Evolutionary conservation across 2,888 invertebrate genomes (phyloP), one percentile per base, ranked within the genome.

Genomic region (Drosophila setosimentum): DNA sequence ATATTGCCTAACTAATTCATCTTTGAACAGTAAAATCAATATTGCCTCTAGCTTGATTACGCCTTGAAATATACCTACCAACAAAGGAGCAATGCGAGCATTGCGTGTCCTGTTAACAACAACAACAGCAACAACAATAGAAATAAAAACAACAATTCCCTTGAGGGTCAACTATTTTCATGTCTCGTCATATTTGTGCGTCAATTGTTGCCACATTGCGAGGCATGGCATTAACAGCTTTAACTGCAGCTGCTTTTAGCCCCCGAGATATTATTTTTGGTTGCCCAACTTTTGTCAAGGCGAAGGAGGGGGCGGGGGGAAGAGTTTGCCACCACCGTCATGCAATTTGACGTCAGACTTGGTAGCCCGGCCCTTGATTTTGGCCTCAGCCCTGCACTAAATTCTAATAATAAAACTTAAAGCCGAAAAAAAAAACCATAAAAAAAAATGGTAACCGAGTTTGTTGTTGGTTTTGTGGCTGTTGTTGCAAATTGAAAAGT

Each of bases 321-420:
- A 7, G 27, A 13, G 35, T n/a, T 2, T 11, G 24, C 54, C 18
- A 18, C 27, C 1, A 21, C 10, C 77, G 81, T 73, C 87, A 73
- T 77, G 81, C 87, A 70, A 73, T 68, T 87, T 73, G 73, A 76
- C 71, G 79, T 68, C 82, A 78, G 60, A 68, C 69, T 69, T 51
- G 67, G 68, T 78, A 57, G 54, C 64, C 59, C 24, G 55, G 30
- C 67, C 37, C 68, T 49, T 53, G 51, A 50, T 55, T 48, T 30
- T 42, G 59, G 37, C 40, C 51, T 32, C 64, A 54, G 27, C 55
- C 65, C 53, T 77, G 73, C 73, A 81, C 65, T 77, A 77, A 78
- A 68, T 77, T 77, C 72, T 71, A 80, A 71, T 80, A 68, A 76
- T 76, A 78, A 71, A 71, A 54, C 33, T 48, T 32, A 48, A 63